phyloP scores from a whole-genome alignment of 2,113 vertebrate genomes.

The Caranx melampygus region DNA sequence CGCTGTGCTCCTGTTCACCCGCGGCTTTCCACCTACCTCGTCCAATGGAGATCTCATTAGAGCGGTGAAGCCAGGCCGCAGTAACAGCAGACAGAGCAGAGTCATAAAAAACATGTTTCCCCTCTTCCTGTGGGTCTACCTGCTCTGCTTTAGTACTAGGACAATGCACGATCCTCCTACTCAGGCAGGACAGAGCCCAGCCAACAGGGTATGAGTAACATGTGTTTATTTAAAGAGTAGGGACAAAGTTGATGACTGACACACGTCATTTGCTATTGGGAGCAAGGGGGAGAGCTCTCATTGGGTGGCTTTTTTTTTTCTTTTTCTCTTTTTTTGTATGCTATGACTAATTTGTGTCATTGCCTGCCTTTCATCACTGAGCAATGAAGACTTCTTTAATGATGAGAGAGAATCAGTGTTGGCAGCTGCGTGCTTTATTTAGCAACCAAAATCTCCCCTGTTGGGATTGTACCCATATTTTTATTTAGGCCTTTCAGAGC shows the following conservation, averaged over 20 bases:
- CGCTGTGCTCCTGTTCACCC: slow-evolving; percentile 46
- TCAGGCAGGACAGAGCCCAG: slow-evolving; percentile 34
- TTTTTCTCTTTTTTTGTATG: not conserved
- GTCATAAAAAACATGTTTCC: slow-evolving; percentile 71
- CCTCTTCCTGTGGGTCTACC: slow-evolving; percentile 51
- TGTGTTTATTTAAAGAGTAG: slow-evolving; percentile 68
- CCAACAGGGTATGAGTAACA: slow-evolving; percentile 29
- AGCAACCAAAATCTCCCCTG: slow-evolving; percentile 19
- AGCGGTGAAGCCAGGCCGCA: slow-evolving; percentile 57
- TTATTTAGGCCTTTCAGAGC: slow-evolving; percentile 13
- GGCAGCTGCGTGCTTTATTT: slow-evolving; percentile 21
- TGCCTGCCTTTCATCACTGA: slow-evolving; percentile 12
- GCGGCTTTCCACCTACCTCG: slow-evolving; percentile 77
- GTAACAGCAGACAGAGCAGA: slow-evolving; percentile 69
- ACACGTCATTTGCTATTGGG: slow-evolving; percentile 50
- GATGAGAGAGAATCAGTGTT: not conserved
- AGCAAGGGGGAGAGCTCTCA: slow-evolving; percentile 28
- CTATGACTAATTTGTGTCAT: slow-evolving; percentile 29
- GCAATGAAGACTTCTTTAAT: slow-evolving; percentile 14
- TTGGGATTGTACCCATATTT: slow-evolving; percentile 5
- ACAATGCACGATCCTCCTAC: slow-evolving; percentile 45
- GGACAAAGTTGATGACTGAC: slow-evolving; percentile 71
- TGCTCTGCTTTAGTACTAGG: slow-evolving; percentile 43
- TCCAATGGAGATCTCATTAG: slow-evolving; percentile 72
- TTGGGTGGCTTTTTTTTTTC: slow-evolving; percentile 25